phyloP scores from a whole-genome alignment of 2,113 vertebrate species.

The Vireo altiloquus region DNA sequence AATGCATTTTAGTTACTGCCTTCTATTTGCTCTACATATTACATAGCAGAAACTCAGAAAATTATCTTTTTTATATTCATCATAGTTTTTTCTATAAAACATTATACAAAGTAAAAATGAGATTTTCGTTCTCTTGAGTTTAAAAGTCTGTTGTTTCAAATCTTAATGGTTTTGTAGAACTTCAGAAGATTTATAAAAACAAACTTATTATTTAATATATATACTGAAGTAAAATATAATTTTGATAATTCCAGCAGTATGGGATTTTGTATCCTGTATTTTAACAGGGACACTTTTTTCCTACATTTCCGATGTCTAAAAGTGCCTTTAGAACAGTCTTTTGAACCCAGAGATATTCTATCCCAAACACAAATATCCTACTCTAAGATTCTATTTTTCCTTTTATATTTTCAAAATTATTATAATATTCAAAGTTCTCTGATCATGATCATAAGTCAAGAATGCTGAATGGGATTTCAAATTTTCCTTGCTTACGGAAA shows the following conservation, averaged over 20 bases:
- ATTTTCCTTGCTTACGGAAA: not conserved
- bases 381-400: not conserved
- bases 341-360: not conserved
- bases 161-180: not conserved
- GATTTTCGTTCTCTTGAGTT: not conserved
- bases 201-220: not conserved
- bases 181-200: not conserved
- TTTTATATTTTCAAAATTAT: not conserved
- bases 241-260: not conserved
- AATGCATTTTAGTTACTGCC: not conserved
- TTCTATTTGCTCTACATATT: not conserved
- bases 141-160: not conserved
- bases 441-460: not conserved
- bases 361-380: not conserved
- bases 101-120: not conserved
- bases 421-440: not conserved
- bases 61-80: not conserved
- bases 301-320: not conserved
- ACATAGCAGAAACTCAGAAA: not conserved
- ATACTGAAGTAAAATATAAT: not conserved
- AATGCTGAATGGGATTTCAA: not conserved
- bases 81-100: not conserved
- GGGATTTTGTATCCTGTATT: not conserved
- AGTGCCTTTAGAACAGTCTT: not conserved
- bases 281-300: not conserved